Percentiles rank a stretch among this genome's conserved stretches.
Conservation (phyloP, 1,140 invertebrate genomes). For the Cepaea nemoralis region DNA sequence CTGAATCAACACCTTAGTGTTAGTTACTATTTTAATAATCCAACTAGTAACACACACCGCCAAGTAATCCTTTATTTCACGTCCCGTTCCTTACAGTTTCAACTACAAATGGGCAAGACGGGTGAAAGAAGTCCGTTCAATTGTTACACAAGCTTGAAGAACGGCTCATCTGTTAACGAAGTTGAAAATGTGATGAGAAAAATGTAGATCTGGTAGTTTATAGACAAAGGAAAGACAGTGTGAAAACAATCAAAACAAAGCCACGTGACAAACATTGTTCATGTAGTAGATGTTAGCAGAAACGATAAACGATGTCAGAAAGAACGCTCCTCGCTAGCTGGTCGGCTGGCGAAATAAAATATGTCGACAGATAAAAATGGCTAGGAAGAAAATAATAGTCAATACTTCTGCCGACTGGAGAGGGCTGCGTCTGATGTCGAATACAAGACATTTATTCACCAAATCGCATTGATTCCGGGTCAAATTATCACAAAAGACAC, state of each 20-base stretch:
- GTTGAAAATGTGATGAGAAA: too few species aligned
- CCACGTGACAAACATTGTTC: conserved; percentile 17
- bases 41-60: too few species aligned
- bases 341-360: not conserved
- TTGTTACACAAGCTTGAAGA: too few species aligned
- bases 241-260: conserved; percentile 24
- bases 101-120: too few species aligned
- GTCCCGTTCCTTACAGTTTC: too few species aligned
- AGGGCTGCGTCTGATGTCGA: not conserved
- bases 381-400: conserved; percentile 32
- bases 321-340: not conserved
- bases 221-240: too few species aligned
- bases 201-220: too few species aligned
- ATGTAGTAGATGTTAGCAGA: not conserved
- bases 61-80: too few species aligned
- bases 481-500: conserved; percentile 26
- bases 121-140: too few species aligned
- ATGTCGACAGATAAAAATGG: conserved; percentile 24
- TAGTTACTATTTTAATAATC: too few species aligned
- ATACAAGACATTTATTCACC: not conserved
- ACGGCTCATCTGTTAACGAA: too few species aligned
- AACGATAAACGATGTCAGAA: not conserved
- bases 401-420: conserved; percentile 7
- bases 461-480: conserved; percentile 19
- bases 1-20: too few species aligned